Evolutionary conservation across 2,888 invertebrate genomes (phyloP).

Genomic region (Drosophila leonis): DNA sequence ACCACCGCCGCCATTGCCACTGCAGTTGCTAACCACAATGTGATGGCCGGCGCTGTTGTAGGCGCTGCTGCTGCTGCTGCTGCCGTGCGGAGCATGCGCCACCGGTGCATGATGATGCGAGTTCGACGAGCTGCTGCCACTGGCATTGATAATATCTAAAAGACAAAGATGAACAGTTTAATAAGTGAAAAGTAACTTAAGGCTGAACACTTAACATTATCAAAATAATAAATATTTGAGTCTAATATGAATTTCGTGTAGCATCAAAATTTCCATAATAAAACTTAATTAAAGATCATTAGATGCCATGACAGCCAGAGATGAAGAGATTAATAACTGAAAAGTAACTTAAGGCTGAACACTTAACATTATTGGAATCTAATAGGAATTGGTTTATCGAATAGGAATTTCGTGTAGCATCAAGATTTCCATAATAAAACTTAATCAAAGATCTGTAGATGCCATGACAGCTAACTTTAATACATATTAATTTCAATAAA

Average conservation of each 20-base stretch:
- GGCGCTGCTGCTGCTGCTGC: constrained; percentile 65
- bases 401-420: neutral
- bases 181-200: neutral
- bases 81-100: constrained; percentile 77
- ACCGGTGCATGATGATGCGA: constrained; percentile 77
- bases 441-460: neutral
- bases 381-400: too few relatives aligned
- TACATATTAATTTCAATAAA: neutral
- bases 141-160: constrained; percentile 75
- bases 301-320: constrained; percentile 3
- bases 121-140: constrained; percentile 63
- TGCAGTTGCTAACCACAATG: constrained; percentile 73
- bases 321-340: neutral
- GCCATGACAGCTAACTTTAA: neutral
- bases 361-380: neutral
- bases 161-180: constrained; percentile 9
- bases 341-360: neutral
- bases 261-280: neutral
- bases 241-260: neutral
- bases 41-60: constrained; percentile 70
- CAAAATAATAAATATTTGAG: too few relatives aligned
- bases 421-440: neutral
- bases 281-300: neutral
- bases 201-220: neutral
- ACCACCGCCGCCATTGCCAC: constrained; percentile 31